Percentiles rank a stretch among this genome's conserved stretches.
Conservation (phyloP, 2,888 invertebrate species). For the Campoplex capitator region DNA sequence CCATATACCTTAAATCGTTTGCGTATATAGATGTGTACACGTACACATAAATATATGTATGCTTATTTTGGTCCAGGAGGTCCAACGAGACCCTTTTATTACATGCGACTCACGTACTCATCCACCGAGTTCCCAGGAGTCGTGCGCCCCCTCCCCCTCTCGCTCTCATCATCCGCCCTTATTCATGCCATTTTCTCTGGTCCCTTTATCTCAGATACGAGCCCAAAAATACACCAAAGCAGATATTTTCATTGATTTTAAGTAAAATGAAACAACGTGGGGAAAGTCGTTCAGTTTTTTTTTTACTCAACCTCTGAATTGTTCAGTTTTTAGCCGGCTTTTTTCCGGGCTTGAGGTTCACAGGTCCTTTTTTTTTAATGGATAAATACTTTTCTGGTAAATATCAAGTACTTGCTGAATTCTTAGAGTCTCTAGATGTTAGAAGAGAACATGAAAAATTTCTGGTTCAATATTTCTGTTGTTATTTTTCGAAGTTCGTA, state of each 20-base stretch:
- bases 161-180: conserved; percentile 45
- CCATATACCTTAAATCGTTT: conserved; percentile 23
- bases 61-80: conserved; percentile 61
- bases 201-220: conserved; percentile 52
- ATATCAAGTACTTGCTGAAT: too few relatives aligned
- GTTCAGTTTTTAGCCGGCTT: too few relatives aligned
- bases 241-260: neutral
- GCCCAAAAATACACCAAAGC: conserved; percentile 13
- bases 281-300: neutral
- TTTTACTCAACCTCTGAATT: too few relatives aligned
- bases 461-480: too few relatives aligned
- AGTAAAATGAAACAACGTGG: neutral
- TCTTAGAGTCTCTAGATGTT: neutral
- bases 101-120: conserved; percentile 84
- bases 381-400: too few relatives aligned
- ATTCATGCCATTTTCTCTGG: conserved; percentile 32
- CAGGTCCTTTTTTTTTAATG: too few relatives aligned
- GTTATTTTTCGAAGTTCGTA: too few relatives aligned
- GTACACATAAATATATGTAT: conserved; percentile 57
- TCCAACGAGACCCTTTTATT: conserved; percentile 72
- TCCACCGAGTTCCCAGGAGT: conserved; percentile 84
- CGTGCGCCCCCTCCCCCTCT: conserved; percentile 39
- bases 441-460: neutral
- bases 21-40: neutral
- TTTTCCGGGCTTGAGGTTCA: too few relatives aligned